Evolutionary conservation across 2,797 vertebrate genomes (phyloP).

Genomic region (Ctenopoma multispine): DNA sequence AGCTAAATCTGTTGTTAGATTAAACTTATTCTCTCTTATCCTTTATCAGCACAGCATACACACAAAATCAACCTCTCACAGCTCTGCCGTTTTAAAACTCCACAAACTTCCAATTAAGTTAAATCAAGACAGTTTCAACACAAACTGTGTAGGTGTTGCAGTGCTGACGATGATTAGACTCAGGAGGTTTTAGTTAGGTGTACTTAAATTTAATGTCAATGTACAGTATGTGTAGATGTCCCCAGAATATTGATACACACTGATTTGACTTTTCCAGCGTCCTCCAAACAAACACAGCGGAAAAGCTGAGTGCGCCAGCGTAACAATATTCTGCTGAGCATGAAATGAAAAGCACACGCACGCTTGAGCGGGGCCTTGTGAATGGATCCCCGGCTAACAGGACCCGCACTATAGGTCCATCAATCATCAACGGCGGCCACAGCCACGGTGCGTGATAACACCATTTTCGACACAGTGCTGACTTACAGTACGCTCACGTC

Average conservation of each 20-base stretch:
- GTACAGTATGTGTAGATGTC: too few relatives aligned
- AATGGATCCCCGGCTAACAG: constrained; percentile 4
- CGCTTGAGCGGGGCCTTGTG: background rate
- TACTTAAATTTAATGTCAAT: too few relatives aligned
- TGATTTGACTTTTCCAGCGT: background rate
- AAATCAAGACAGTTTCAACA: too few relatives aligned
- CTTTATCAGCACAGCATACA: too few relatives aligned
- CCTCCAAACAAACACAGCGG: background rate
- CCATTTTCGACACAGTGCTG: constrained; percentile 2
- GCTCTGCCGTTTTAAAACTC: too few relatives aligned
- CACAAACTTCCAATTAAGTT: background rate
- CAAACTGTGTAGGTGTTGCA: too few relatives aligned
- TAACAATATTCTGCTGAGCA: constrained; percentile 10
- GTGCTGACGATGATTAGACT: too few relatives aligned
- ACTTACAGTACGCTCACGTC: constrained; percentile 6
- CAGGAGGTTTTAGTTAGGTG: too few relatives aligned
- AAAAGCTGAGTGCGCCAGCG: background rate
- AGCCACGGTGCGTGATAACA: background rate
- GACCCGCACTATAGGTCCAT: constrained; percentile 13
- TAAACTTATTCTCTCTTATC: too few relatives aligned
- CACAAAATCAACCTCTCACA: too few relatives aligned
- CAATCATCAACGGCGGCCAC: constrained; percentile 5
- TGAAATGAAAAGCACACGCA: constrained; percentile 16
- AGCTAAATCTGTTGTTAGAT: too few relatives aligned
- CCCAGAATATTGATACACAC: too few relatives aligned